Base-by-base conservation (phyloP, 1,140 invertebrate genomes). In the Drosophila parabipectinata region DNA sequence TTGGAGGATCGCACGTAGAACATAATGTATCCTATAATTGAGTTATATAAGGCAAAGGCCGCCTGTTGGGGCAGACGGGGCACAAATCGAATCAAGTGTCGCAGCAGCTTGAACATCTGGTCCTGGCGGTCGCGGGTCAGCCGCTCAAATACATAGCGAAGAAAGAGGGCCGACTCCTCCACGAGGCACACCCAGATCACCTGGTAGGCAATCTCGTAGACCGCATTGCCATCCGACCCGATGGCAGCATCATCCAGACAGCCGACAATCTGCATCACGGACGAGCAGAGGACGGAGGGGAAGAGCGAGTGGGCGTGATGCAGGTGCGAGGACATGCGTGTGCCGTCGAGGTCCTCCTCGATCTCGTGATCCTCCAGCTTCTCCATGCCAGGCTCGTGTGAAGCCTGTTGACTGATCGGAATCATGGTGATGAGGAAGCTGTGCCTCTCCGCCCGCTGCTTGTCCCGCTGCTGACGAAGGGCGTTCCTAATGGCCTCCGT, bases 21-120 rank as follows among this genome's bases (percentile, higher is more conserved):
- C 98, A 99, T 99, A 1, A 99, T 97, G 90, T 99, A 99, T 14
- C 99, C 99, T 85, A 99, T 99, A 68, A 99, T 96, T 79, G 99
- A 99, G 94, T 99, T 99, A 92, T 99, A 99, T 0, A 99, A 92
- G n/a, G 98, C 97, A 92, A 99, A 99, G 1, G 99, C 99, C 5
- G 98, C 98, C 92, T 99, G 98, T 72, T 99, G 97, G 0, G 99
- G 99, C 34, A 99, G 92, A 60, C 97, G 95, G 3, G 97, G 97
- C 59, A 99, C 96, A 91, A 98, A 98, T 60, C 98, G 94, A 15
- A 99, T 97, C 1, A 99, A 93, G 84, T 99, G 98, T 4, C 98
- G 93, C 5, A 99, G 92, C 10, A 97, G 94, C 92, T 99, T 98
- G 84, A 99, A 97, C 95, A 99, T 98, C 57, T 98, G 94, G 84